Conservation (phyloP, 1,140 invertebrate genomes). For the Plectus sambesii region DNA sequence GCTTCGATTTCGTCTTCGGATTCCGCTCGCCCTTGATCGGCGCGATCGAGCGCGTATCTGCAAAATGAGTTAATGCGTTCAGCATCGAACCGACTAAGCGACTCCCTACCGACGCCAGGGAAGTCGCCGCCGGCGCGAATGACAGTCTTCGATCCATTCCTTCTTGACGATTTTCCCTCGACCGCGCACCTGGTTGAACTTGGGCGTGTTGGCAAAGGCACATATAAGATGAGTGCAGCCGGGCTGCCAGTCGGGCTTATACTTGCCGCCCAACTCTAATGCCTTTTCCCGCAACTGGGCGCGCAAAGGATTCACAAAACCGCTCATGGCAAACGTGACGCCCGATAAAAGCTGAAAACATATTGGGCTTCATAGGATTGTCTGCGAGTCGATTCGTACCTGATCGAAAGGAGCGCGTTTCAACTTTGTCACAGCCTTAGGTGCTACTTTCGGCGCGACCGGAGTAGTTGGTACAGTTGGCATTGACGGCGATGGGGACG, state of each 20-base stretch:
- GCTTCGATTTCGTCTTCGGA: too few relatives aligned
- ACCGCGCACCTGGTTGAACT: constrained; percentile 62
- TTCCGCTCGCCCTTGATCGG: too few relatives aligned
- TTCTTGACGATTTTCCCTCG: constrained; percentile 59
- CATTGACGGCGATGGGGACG: background rate
- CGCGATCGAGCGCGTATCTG: too few relatives aligned
- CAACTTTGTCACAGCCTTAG: background rate
- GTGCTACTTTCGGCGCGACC: constrained; percentile 43
- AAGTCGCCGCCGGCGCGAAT: constrained; percentile 55
- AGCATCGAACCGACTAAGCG: too few relatives aligned
- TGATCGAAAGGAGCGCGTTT: background rate
- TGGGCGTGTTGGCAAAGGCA: constrained; percentile 75
- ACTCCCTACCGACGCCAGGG: too few relatives aligned
- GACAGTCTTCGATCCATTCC: constrained; percentile 64
- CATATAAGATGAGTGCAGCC: constrained; percentile 73
- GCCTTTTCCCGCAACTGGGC: constrained; percentile 58
- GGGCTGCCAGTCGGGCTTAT: constrained; percentile 61
- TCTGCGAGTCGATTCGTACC: background rate
- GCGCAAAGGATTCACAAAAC: constrained; percentile 69
- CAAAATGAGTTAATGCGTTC: too few relatives aligned
- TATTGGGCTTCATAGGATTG: background rate
- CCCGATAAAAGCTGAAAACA: constrained; percentile 53
- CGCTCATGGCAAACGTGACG: constrained; percentile 68
- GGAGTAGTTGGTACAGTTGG: constrained; percentile 18
- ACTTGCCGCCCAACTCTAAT: constrained; percentile 65